Evolutionary conservation across 2,113 vertebrate species (phyloP).

Genomic region (Percina caprodes): DNA sequence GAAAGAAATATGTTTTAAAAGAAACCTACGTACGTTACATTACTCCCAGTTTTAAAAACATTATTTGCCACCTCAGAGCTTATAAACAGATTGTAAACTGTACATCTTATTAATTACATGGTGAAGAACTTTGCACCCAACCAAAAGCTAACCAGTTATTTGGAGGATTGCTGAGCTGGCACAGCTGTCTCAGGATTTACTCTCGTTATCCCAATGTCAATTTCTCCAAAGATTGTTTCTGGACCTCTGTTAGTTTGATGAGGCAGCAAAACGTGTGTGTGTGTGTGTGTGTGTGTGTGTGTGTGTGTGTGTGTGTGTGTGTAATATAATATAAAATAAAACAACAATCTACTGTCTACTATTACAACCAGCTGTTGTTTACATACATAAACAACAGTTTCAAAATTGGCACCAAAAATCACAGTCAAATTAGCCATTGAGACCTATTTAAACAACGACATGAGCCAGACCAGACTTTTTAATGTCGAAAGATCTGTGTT

Average conservation of each 20-base stretch:
- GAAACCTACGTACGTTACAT: not conserved
- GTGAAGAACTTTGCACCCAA: not conserved
- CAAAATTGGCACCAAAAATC: not conserved
- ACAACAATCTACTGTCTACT: too few relatives aligned
- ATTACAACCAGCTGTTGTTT: too few relatives aligned
- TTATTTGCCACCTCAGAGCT: not conserved
- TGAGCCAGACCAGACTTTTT: not conserved
- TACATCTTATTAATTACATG: not conserved
- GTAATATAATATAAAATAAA: too few relatives aligned
- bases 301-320: too few relatives aligned
- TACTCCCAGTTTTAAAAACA: not conserved
- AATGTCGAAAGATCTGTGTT: not conserved
- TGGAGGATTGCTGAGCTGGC: not conserved
- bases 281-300: too few relatives aligned
- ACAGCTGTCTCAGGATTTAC: not conserved
- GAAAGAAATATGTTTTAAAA: constrained; percentile 1
- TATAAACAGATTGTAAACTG: not conserved
- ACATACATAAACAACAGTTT: not conserved
- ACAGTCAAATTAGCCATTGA: not conserved
- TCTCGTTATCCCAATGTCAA: not conserved
- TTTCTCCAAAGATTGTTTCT: not conserved
- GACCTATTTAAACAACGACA: not conserved
- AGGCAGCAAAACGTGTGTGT: not conserved
- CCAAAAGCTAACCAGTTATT: not conserved
- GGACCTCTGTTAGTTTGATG: not conserved